phyloP scores from a whole-genome alignment of 2,113 vertebrate species.

The Marmota monax region DNA sequence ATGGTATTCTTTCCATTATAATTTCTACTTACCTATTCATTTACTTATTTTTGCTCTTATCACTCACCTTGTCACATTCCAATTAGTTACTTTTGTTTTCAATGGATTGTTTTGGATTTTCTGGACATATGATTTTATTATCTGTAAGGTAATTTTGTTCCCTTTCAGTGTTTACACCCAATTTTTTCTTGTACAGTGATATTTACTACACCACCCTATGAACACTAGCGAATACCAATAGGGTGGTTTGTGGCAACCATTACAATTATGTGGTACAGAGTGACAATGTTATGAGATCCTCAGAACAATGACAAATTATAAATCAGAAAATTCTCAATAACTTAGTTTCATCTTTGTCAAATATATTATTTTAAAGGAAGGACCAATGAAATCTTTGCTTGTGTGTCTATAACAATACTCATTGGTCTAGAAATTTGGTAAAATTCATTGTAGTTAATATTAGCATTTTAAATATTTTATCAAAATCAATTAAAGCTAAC shows the following conservation, averaged over 20 bases:
- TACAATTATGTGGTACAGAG: neutral
- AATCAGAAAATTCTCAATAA: neutral
- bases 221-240: neutral
- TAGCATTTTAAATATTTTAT: neutral
- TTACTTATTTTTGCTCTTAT: neutral
- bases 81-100: neutral
- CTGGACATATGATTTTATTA: neutral
- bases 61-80: neutral
- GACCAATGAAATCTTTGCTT: neutral
- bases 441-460: constrained; percentile 18
- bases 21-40: neutral
- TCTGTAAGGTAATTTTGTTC: neutral
- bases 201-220: neutral
- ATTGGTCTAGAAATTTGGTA: neutral
- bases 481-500: neutral
- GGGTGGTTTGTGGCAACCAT: neutral
- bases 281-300: neutral
- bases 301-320: neutral
- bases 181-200: neutral
- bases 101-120: neutral
- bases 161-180: neutral
- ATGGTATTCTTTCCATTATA: neutral
- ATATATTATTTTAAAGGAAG: constrained; percentile 10
- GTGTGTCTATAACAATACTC: neutral
- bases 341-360: neutral